Percentiles rank a stretch among this genome's conserved stretches.
These are phyloP conservation scores for Villa cingulata DNA, from an alignment of 2,888 invertebrate genomes.

Conservation along the genomic window DNA sequence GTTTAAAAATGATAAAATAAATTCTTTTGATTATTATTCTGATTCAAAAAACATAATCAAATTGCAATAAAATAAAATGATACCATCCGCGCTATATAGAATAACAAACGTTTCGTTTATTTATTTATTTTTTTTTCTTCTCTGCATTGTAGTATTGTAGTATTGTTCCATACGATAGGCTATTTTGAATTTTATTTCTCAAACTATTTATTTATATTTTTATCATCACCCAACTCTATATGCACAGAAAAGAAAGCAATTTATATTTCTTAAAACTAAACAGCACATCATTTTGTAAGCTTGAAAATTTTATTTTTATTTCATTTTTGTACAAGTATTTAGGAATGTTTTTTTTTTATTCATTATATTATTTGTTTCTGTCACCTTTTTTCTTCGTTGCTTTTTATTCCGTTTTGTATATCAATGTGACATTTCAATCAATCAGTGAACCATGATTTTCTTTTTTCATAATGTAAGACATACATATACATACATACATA, in stretches of 20 bases:
- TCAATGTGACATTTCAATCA: constrained; percentile 15
- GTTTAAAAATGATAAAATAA: too few relatives aligned
- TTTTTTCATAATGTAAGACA: too few relatives aligned
- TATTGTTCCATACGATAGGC: neutral
- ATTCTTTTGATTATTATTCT: neutral
- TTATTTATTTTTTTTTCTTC: neutral
- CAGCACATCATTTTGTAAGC: constrained; percentile 14
- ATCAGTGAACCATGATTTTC: constrained; percentile 8
- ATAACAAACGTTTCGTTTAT: too few relatives aligned
- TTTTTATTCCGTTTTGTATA: too few relatives aligned
- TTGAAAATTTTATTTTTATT: neutral
- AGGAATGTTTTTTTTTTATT: too few relatives aligned
- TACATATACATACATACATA: too few relatives aligned
- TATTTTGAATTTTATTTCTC: neutral
- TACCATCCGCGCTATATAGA: too few relatives aligned
- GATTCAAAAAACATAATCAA: neutral
- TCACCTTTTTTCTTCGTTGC: neutral
- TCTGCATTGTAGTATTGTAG: too few relatives aligned
- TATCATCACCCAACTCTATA: neutral
- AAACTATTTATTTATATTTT: neutral
- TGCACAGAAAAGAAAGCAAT: constrained; percentile 11
- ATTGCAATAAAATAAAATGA: neutral
- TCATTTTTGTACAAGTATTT: neutral
- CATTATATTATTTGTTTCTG: neutral
- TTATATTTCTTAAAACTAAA: constrained; percentile 16